Evolutionary conservation across 2,113 vertebrate genomes (phyloP).

Genomic region (Phocoena sinus): DNA sequence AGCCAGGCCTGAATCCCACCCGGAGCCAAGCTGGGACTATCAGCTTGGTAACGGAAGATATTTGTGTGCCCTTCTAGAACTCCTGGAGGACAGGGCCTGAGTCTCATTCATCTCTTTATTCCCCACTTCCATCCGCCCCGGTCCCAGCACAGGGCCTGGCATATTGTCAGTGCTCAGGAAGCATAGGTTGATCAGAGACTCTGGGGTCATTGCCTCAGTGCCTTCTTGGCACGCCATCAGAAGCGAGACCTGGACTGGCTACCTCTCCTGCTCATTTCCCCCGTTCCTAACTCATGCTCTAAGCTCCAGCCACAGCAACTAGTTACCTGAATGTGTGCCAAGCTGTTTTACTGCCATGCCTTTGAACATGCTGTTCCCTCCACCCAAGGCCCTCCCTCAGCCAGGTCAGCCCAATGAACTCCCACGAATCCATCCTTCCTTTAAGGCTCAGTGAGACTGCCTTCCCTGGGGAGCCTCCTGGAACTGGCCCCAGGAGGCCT

Average conservation of each 20-base stretch:
- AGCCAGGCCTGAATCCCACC: not conserved
- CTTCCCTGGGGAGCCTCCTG: not conserved
- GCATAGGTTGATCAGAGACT: not conserved
- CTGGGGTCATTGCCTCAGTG: not conserved
- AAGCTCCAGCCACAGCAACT: not conserved
- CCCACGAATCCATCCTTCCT: not conserved
- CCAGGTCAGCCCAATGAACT: not conserved
- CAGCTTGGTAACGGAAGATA: not conserved
- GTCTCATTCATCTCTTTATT: not conserved
- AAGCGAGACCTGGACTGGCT: not conserved
- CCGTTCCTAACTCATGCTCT: not conserved
- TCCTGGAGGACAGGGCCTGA: not conserved
- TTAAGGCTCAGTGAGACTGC: not conserved
- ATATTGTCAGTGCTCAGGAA: not conserved
- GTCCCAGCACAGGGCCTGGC: not conserved
- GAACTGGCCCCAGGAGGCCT: not conserved
- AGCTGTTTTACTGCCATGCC: not conserved
- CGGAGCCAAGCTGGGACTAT: not conserved
- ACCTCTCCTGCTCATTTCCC: not conserved
- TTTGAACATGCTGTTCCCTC: not conserved
- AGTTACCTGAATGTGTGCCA: not conserved
- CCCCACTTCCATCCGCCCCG: too few species aligned
- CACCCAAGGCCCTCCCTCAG: not conserved
- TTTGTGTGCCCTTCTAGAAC: not conserved
- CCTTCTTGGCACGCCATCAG: not conserved